A percentile compares a stretch with the other conserved stretches of the same genome.
phyloP scores from a whole-genome alignment of 2,888 invertebrate species.

The Xylocampa areola region DNA sequence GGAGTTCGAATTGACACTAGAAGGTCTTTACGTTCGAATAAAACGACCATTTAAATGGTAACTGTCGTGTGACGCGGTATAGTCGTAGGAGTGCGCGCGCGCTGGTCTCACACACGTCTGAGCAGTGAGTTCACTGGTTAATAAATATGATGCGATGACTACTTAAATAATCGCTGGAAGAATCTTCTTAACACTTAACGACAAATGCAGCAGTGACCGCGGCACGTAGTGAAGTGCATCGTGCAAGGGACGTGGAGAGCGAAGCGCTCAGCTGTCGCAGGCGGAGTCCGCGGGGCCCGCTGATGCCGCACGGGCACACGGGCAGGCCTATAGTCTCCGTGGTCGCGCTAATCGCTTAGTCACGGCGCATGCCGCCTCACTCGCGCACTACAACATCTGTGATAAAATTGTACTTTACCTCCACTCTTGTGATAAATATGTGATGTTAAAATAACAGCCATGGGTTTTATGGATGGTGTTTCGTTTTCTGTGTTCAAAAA shows the following conservation, averaged over 20 bases:
- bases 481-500: constrained; percentile 84
- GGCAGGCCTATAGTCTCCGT: constrained; percentile 56
- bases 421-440: constrained; percentile 70
- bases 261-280: constrained; percentile 52
- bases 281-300: constrained; percentile 53
- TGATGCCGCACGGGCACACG: constrained; percentile 34
- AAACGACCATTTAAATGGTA: constrained; percentile 51
- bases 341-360: constrained; percentile 77
- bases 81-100: constrained; percentile 55
- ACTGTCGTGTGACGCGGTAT: constrained; percentile 38
- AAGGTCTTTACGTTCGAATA: constrained; percentile 45
- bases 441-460: constrained; percentile 67
- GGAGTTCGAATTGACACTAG: constrained; percentile 32
- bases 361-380: constrained; percentile 72
- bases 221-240: constrained; percentile 68
- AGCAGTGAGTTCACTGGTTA: constrained; percentile 26
- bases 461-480: constrained; percentile 79
- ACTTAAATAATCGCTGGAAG: constrained; percentile 30
- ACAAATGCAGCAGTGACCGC: constrained; percentile 49
- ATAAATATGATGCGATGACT: constrained; percentile 40
- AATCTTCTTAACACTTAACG: constrained; percentile 40
- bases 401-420: constrained; percentile 65
- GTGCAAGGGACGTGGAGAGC: constrained; percentile 56
- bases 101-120: constrained; percentile 49
- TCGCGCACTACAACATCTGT: constrained; percentile 70